A percentile compares a stretch with the other conserved stretches of the same genome.
phyloP scores from a whole-genome alignment of 2,888 invertebrate species.

The Troides oblongomaculatus region DNA sequence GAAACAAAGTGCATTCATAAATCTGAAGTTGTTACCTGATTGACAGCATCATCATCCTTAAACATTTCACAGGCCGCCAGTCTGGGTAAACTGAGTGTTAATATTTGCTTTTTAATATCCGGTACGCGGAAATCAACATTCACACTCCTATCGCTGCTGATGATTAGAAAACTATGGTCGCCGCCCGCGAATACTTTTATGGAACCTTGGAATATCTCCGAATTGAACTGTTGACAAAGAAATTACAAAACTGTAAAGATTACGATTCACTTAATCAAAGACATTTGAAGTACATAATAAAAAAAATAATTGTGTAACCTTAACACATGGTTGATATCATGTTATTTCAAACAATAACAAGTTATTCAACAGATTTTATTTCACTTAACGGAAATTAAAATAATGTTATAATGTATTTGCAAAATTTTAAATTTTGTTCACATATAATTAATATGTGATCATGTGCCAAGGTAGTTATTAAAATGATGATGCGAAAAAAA shows the following conservation, averaged over 20 bases:
- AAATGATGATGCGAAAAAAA: not conserved
- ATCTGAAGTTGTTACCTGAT: constrained; percentile 58
- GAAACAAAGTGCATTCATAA: too few relatives aligned
- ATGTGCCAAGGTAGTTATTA: not conserved
- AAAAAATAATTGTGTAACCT: not conserved
- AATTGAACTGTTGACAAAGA: constrained; percentile 55
- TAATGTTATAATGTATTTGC: not conserved
- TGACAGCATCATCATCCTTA: constrained; percentile 82
- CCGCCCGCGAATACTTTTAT: constrained; percentile 89
- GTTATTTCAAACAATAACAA: not conserved
- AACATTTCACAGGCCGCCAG: constrained; percentile 81
- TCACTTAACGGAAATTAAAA: not conserved
- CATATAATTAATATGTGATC: not conserved
- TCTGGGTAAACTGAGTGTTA: constrained; percentile 80
- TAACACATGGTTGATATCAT: not conserved
- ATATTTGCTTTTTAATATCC: constrained; percentile 82
- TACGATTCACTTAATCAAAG: not conserved
- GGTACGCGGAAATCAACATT: constrained; percentile 84
- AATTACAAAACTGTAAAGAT: constrained; percentile 11
- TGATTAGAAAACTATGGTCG: constrained; percentile 91
- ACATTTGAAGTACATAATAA: not conserved
- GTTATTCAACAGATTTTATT: not conserved
- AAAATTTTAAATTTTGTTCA: not conserved
- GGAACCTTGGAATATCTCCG: constrained; percentile 66
- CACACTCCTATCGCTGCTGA: constrained; percentile 63